Evolutionary conservation across 2,888 invertebrate genomes (phyloP).

Genomic region (Diploptera punctata): DNA sequence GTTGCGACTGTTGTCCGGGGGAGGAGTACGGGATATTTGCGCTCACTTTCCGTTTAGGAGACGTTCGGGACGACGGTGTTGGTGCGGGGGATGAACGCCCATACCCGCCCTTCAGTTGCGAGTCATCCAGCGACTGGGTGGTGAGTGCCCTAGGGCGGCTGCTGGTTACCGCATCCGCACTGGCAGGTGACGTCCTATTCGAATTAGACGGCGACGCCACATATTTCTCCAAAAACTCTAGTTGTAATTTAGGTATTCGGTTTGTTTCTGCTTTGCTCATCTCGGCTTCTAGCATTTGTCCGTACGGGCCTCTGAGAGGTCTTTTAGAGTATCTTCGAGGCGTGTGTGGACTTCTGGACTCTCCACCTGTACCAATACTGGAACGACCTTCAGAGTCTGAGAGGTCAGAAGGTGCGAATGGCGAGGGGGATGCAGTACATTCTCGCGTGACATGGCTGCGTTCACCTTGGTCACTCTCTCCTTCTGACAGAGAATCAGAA

Average conservation of each 20-base stretch:
- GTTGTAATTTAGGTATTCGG: slow-evolving; percentile 57
- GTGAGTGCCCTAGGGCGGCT: slow-evolving; percentile 54
- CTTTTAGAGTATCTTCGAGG: slow-evolving; percentile 75
- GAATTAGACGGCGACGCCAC: slow-evolving; percentile 47
- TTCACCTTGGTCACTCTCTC: slow-evolving; percentile 64
- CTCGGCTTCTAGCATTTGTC: slow-evolving; percentile 81
- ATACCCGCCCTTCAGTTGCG: slow-evolving; percentile 49
- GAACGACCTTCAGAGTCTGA: slow-evolving; percentile 63
- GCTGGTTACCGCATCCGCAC: slow-evolving; percentile 45
- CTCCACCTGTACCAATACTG: neutral
- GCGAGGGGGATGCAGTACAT: slow-evolving; percentile 63
- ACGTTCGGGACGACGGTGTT: slow-evolving; percentile 47
- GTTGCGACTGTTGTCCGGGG: slow-evolving; percentile 52
- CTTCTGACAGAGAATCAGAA: slow-evolving; percentile 75
- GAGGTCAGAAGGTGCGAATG: slow-evolving; percentile 71
- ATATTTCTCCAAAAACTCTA: slow-evolving; percentile 61
- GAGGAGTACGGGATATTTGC: slow-evolving; percentile 60
- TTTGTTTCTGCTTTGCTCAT: slow-evolving; percentile 68
- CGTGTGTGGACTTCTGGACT: slow-evolving; percentile 58
- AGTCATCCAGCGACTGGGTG: slow-evolving; percentile 64
- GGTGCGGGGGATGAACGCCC: slow-evolving; percentile 29
- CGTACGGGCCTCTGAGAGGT: slow-evolving; percentile 77
- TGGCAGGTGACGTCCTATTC: slow-evolving; percentile 34
- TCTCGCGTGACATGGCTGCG: slow-evolving; percentile 53
- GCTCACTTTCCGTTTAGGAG: slow-evolving; percentile 67